phyloP scores from a whole-genome alignment of 2,797 vertebrate genomes.

The Poeciliopsis presidionis region DNA sequence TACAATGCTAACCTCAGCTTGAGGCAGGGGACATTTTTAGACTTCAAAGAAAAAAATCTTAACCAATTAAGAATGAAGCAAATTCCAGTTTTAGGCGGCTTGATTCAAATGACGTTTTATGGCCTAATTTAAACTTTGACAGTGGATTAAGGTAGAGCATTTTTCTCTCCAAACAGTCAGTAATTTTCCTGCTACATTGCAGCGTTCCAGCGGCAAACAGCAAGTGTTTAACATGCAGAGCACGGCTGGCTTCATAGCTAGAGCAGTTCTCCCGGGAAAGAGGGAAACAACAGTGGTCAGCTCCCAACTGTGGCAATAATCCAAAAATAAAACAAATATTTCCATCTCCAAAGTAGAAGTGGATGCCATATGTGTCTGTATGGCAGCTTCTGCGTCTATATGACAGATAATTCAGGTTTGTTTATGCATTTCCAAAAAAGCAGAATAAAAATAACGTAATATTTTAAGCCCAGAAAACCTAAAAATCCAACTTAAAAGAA shows the following conservation, averaged over 20 bases:
- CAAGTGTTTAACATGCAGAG: conserved; percentile 49
- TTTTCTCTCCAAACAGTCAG: conserved; percentile 40
- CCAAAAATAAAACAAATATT: conserved; percentile 47
- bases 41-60: conserved; percentile 9
- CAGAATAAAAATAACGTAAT: background rate
- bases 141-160: background rate
- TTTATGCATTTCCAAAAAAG: background rate
- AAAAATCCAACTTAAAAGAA: background rate
- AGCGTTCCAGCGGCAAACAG: conserved; percentile 33
- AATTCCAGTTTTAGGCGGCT: background rate
- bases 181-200: conserved; percentile 24
- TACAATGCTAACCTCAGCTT: conserved; percentile 2
- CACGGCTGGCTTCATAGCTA: conserved; percentile 49
- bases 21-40: conserved; percentile 13
- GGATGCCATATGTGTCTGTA: conserved; percentile 4
- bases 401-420: background rate
- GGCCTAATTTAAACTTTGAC: background rate
- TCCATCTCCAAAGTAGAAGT: conserved; percentile 20
- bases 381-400: conserved; percentile 14
- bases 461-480: background rate
- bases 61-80: conserved; percentile 7
- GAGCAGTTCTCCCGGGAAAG: conserved; percentile 51
- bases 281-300: conserved; percentile 58
- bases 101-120: background rate
- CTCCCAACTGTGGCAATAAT: conserved; percentile 48